phyloP scores from a whole-genome alignment of 2,113 vertebrate species.

The Pelobates fuscus region DNA sequence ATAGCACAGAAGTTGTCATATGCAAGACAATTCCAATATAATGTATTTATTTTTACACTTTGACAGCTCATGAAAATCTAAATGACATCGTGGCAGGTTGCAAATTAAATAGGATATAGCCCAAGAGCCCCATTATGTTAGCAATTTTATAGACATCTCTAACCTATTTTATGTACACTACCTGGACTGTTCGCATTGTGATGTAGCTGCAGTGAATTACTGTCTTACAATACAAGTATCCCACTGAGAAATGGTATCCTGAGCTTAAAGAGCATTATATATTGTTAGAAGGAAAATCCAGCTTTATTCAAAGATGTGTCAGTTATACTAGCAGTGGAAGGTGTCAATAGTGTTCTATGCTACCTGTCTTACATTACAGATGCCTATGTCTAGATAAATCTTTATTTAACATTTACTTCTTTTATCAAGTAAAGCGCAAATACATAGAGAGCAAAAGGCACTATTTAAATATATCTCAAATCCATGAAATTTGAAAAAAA shows the following conservation, averaged over 20 bases:
- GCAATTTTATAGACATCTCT: conserved; percentile 26
- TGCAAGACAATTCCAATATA: conserved; percentile 2
- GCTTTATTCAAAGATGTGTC: background rate
- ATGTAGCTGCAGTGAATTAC: conserved; percentile 13
- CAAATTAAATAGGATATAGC: conserved; percentile 36
- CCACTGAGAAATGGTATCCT: background rate
- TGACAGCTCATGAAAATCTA: conserved; percentile 4
- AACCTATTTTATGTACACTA: conserved; percentile 15
- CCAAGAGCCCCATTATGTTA: conserved; percentile 16
- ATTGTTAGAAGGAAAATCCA: background rate
- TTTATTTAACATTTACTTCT: no score
- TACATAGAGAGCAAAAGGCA: no score
- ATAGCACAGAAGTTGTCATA: conserved; percentile 1
- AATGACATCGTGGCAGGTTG: conserved; percentile 13
- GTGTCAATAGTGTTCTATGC: no score
- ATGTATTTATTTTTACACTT: conserved; percentile 20
- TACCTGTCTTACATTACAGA: no score
- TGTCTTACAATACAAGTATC: conserved; percentile 7
- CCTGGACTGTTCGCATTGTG: background rate
- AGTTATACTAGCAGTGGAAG: background rate
- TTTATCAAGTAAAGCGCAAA: no score
- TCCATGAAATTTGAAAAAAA: no score
- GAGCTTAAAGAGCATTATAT: background rate
- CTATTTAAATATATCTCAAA: no score
- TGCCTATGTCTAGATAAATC: no score